Evolutionary conservation across 37 sponge, comb jelly and placozoan genomes (phyloP), one percentile per base, ranked within the genome.

Genomic region (Chondrosia reniformis): DNA sequence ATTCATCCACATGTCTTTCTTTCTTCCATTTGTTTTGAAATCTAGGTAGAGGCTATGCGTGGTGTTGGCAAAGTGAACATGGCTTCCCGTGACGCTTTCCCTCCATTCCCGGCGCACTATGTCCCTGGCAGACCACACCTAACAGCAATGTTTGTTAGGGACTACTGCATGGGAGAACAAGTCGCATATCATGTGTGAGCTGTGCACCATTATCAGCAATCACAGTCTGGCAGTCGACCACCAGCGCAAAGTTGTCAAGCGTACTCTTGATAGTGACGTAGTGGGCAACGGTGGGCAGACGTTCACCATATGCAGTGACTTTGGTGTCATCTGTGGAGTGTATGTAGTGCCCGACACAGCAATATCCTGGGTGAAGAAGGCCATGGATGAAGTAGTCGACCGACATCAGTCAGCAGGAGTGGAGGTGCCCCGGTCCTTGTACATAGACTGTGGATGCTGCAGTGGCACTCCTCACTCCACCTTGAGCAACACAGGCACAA

Each of bases 211-310:
- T 61, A 28, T 61, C 25, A 61, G 63, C n/a, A 22, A 33, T 33
- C 81, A 67, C 71, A 66, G 71, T n/a, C 81, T 80, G 3, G 72
- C 71, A 80, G 81, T 80, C 41, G 72, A 80, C 55, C 55, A 80
- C 57, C 81, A 80, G 67, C 71, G 72, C 36, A 80, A 80, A 28
- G 81, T 80, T 19, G 81, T 80, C 24, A 80, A 80, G 72, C 69
- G 57, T 21, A 80, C 81, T 30, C 52, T 80, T 45, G 72, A 72
- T 5, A 57, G 62, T 72, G 82, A 81, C 13, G 63, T 81, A 6
- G 74, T 73, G 55, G 80, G 80, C 55, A 52, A 80, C n/a, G 80
- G 80, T 66, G 82, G 82, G 43, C 82, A 81, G 57, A 56, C 82
- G 15, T 81, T 81, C 74, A 80, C 72, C 25, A 80, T 80, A 25